Evolutionary conservation across 2,888 invertebrate species (phyloP).

Genomic region (Euzetes globulus): DNA sequence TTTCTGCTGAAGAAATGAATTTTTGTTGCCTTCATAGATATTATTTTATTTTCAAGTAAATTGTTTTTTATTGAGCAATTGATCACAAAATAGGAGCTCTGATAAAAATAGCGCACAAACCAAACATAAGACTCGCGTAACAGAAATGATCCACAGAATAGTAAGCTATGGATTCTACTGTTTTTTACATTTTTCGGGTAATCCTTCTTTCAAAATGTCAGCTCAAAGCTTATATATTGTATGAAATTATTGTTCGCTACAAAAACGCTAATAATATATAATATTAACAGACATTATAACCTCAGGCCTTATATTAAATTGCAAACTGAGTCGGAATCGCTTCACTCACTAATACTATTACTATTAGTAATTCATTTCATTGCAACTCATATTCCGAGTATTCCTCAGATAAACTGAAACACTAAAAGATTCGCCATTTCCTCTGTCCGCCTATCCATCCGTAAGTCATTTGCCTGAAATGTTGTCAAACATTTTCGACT

Average conservation of each 20-base stretch:
- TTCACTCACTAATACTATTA: too few relatives aligned
- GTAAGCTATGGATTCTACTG: background rate
- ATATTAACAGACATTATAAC: slow-evolving; percentile 5
- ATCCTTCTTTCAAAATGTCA: background rate
- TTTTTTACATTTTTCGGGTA: background rate
- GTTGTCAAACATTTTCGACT: too few relatives aligned
- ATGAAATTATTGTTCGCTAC: background rate
- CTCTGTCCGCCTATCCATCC: too few relatives aligned
- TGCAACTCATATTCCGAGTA: too few relatives aligned
- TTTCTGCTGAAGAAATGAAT: slow-evolving; percentile 16
- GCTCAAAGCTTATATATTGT: background rate
- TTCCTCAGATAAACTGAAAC: too few relatives aligned
- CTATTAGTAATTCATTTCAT: too few relatives aligned
- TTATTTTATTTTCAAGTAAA: slow-evolving; percentile 17
- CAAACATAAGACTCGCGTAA: background rate
- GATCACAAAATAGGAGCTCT: background rate
- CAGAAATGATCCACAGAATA: background rate
- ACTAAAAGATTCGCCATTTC: too few relatives aligned
- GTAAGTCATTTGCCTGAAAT: too few relatives aligned
- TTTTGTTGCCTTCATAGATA: background rate
- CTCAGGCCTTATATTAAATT: background rate
- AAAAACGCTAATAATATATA: background rate
- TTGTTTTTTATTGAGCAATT: slow-evolving; percentile 27
- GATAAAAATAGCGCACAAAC: background rate
- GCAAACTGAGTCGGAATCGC: background rate